Evolutionary conservation across 1,140 invertebrate species (phyloP).

Genomic region (Lasioglossum albipes): DNA sequence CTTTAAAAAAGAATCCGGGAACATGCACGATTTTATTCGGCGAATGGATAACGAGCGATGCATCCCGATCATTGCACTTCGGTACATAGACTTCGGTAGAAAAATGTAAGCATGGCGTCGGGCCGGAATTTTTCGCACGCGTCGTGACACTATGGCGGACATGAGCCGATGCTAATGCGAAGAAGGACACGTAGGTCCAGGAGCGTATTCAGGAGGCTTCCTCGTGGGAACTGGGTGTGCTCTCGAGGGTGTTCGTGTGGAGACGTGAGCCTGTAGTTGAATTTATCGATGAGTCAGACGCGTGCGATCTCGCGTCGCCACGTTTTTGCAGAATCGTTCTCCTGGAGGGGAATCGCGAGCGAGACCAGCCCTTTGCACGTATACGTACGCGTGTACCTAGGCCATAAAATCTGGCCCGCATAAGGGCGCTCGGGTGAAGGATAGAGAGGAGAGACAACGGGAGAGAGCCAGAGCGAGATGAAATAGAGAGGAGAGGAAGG

Average conservation of each 20-base stretch:
- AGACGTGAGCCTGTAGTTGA: background rate
- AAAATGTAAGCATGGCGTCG: no score
- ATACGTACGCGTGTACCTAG: constrained; percentile 47
- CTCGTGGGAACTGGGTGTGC: constrained; percentile 56
- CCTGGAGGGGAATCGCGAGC: constrained; percentile 26
- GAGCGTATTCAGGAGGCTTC: constrained; percentile 19
- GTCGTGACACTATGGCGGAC: background rate
- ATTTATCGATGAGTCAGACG: constrained; percentile 64
- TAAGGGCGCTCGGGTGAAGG: constrained; percentile 52
- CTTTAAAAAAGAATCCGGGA: background rate
- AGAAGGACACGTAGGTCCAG: constrained; percentile 12
- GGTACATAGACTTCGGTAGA: no score
- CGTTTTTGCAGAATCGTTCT: constrained; percentile 64
- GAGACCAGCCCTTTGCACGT: constrained; percentile 37
- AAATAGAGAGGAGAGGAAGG: constrained; percentile 62
- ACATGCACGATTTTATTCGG: no score
- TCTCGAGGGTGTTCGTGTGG: background rate
- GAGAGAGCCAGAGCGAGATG: no score
- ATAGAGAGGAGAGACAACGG: background rate
- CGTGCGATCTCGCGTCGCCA: constrained; percentile 56
- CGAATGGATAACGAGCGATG: no score
- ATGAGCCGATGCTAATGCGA: background rate
- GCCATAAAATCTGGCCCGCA: constrained; percentile 74
- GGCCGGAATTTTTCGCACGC: no score
- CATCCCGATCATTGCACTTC: no score